A percentile compares a stretch with the other conserved stretches of the same genome.
Conservation (phyloP, 2,113 vertebrate genomes). For the Hippocampus comes region DNA sequence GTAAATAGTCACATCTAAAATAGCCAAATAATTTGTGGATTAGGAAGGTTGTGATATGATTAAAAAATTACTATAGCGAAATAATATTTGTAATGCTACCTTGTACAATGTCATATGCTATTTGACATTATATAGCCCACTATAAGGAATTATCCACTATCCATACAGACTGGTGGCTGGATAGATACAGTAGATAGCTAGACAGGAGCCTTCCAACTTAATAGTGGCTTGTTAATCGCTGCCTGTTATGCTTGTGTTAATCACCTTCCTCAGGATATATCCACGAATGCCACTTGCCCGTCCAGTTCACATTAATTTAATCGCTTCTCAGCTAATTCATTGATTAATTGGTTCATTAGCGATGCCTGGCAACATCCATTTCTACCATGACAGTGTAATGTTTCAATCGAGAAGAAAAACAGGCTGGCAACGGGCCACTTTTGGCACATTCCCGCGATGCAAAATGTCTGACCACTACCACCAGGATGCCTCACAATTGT, state of each 20-base stretch:
- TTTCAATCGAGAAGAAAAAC: slow-evolving; percentile 70
- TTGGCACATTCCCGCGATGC: slow-evolving; percentile 55
- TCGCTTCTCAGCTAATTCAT: slow-evolving; percentile 73
- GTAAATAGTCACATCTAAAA: too few relatives aligned
- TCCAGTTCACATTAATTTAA: slow-evolving; percentile 71
- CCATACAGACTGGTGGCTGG: slow-evolving; percentile 26
- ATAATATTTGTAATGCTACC: too few relatives aligned
- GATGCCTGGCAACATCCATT: slow-evolving; percentile 75
- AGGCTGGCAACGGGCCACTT: slow-evolving; percentile 60
- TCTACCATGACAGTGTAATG: slow-evolving; percentile 66
- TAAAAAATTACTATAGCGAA: too few relatives aligned
- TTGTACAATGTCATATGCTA: too few relatives aligned
- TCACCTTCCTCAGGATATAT: slow-evolving; percentile 67
- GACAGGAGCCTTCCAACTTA: slow-evolving; percentile 63
- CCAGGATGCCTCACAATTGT: slow-evolving; percentile 56
- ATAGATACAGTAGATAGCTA: slow-evolving; percentile 45
- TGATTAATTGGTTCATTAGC: slow-evolving; percentile 76
- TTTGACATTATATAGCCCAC: too few relatives aligned
- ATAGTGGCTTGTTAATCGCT: slow-evolving; percentile 63
- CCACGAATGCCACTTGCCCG: slow-evolving; percentile 60
- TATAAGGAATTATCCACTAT: neutral
- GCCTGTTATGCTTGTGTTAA: slow-evolving; percentile 64
- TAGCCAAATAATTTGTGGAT: too few relatives aligned
- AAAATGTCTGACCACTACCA: slow-evolving; percentile 61
- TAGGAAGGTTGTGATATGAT: too few relatives aligned